Conservation (phyloP, 2,797 vertebrate genomes). For the Malacoraja senta region DNA sequence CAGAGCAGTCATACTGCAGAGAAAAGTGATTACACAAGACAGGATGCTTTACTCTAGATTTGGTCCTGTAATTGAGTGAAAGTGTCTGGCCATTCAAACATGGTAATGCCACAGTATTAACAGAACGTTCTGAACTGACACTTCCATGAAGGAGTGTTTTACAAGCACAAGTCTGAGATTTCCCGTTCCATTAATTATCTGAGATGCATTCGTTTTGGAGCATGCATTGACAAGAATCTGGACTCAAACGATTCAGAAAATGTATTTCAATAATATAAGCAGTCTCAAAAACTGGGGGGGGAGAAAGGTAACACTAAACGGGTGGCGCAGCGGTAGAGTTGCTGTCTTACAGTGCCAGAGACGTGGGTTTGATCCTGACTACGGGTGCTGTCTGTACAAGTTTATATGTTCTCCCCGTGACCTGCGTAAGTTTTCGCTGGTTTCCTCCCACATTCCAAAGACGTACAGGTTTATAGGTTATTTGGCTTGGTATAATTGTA, state of each 20-base stretch:
- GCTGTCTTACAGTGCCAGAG: too few relatives aligned
- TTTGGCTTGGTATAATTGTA: too few relatives aligned
- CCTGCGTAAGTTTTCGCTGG: too few relatives aligned
- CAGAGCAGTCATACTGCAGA: too few relatives aligned
- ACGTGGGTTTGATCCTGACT: too few relatives aligned
- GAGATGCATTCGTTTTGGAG: not conserved
- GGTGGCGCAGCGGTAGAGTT: too few relatives aligned
- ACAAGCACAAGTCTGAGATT: not conserved
- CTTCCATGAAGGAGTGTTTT: not conserved
- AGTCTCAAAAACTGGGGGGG: too few relatives aligned
- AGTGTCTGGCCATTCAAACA: not conserved
- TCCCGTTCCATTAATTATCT: not conserved
- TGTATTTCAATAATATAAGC: not conserved
- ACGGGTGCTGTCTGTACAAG: too few relatives aligned
- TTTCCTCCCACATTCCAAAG: too few relatives aligned
- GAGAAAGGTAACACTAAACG: too few relatives aligned
- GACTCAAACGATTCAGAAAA: not conserved
- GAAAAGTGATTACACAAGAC: not conserved
- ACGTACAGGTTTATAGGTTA: too few relatives aligned
- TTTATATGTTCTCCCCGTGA: too few relatives aligned
- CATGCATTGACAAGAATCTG: not conserved
- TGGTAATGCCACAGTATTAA: not conserved
- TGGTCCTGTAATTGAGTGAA: not conserved
- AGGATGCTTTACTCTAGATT: not conserved
- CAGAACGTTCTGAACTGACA: not conserved